phyloP scores from a whole-genome alignment of 2,888 invertebrate genomes.

The Adelphocoris suturalis region DNA sequence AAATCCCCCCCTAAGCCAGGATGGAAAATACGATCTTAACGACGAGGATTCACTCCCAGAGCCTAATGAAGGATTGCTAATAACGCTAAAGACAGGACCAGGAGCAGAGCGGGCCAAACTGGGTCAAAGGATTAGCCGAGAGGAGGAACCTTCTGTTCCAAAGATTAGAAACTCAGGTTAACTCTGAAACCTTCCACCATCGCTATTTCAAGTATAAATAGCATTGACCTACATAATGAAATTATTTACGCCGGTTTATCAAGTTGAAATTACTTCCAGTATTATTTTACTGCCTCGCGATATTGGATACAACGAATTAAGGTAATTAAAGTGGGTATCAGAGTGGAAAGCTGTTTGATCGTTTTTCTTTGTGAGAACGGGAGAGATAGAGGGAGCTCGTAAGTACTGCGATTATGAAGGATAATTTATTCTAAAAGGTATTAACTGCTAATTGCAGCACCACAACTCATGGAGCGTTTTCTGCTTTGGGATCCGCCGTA shows the following conservation, averaged over 20 bases:
- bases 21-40: slow-evolving; percentile 16
- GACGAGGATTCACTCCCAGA: background rate
- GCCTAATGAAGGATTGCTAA: slow-evolving; percentile 32
- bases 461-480: background rate
- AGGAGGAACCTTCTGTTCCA: slow-evolving; percentile 1
- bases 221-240: slow-evolving; percentile 22
- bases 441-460: slow-evolving; percentile 11
- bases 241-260: slow-evolving; percentile 8
- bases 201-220: slow-evolving; percentile 13
- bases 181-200: slow-evolving; percentile 5
- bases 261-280: slow-evolving; percentile 26
- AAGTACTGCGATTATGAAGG: background rate
- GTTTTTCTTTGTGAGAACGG: background rate
- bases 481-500: background rate
- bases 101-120: background rate
- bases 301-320: background rate
- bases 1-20: background rate
- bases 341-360: slow-evolving; percentile 4
- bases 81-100: background rate
- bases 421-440: slow-evolving; percentile 26
- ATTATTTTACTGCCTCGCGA: slow-evolving; percentile 13
- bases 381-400: background rate
- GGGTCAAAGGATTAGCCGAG: slow-evolving; percentile 21
- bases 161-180: slow-evolving; percentile 42
- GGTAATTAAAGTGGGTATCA: background rate